Evolutionary conservation across 2,888 invertebrate genomes (phyloP), one percentile per base, ranked within the genome.

Genomic region (Aphrophora alni): DNA sequence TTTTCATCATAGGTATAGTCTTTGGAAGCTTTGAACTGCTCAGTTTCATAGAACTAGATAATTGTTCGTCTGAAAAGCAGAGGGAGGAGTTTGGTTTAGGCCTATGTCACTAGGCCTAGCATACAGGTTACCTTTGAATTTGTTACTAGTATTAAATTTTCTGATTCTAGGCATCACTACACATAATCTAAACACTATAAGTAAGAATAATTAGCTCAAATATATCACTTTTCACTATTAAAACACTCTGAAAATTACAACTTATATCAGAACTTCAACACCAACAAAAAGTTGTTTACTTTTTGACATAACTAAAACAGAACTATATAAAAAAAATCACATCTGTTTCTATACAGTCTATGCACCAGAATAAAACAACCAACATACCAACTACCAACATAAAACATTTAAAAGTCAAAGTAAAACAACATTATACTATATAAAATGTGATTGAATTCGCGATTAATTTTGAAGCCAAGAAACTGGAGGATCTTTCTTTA

Each of bases 1-100:
- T 74, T 74, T 38, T 38, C 74, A 74, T 74, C 74, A 74, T 74
- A 74, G 38, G 74, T 74, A 74, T 38, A 74, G 74, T 74, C 38
- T 21, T 74, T 74, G 74, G 74, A 38, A 74, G 74, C 74, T 74
- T 74, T 74, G 74, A 74, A 74, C 21, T 74, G 38, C 38, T 28
- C 38, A 74, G 74, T 38, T 74, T 74, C 74, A 38, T 74, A 74
- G 74, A 74, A n/a, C 38, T 74, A 74, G 74, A 74, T n/a, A 44
- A 74, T n/a, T 28, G 1, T 74, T 10, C 24, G 44, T 38, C 5
- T n/a, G 10, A 25, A 74, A n/a, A n/a, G 74, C 74, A 74, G 74
- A 25, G 44, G 74, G 21, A 38, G 74, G 38, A 5, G n/a, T n/a
- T n/a, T n/a, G n/a, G n/a, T 33, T 74, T 74, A 38, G 38, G 38